Conservation (phyloP, 2,888 invertebrate genomes). For the Drosophila colorata region DNA sequence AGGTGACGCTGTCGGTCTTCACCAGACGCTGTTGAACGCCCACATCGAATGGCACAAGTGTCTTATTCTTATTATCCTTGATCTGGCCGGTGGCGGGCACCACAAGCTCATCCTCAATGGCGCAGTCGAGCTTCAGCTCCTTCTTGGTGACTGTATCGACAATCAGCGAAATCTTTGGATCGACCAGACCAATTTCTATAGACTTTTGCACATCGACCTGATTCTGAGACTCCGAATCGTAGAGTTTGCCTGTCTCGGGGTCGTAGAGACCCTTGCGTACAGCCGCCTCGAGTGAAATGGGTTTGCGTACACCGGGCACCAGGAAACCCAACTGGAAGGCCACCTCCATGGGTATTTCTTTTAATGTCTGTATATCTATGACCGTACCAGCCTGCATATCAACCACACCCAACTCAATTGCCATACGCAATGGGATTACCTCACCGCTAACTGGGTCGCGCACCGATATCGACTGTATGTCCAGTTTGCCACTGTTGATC, state of each 20-base stretch:
- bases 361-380: constrained; percentile 89
- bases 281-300: constrained; percentile 92
- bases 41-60: constrained; percentile 89
- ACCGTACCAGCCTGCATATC: constrained; percentile 91
- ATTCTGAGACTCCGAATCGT: constrained; percentile 90
- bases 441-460: constrained; percentile 91
- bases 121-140: constrained; percentile 91
- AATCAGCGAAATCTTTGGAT: constrained; percentile 92
- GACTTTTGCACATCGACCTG: constrained; percentile 91
- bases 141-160: constrained; percentile 91
- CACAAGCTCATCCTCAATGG: constrained; percentile 89
- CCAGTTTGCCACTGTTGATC: constrained; percentile 90
- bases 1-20: constrained; percentile 89
- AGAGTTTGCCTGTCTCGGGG: constrained; percentile 89
- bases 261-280: constrained; percentile 90
- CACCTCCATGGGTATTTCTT: constrained; percentile 89
- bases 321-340: constrained; percentile 91
- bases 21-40: constrained; percentile 90
- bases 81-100: constrained; percentile 90
- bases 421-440: constrained; percentile 91
- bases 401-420: constrained; percentile 91
- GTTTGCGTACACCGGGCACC: constrained; percentile 89
- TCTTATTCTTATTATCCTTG: constrained; percentile 90
- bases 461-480: constrained; percentile 91
- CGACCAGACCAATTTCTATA: constrained; percentile 91